Percentiles rank a stretch among this genome's conserved stretches.
phyloP scores from a whole-genome alignment of 2,797 vertebrate genomes.

The Heteromormyrus szaboi region DNA sequence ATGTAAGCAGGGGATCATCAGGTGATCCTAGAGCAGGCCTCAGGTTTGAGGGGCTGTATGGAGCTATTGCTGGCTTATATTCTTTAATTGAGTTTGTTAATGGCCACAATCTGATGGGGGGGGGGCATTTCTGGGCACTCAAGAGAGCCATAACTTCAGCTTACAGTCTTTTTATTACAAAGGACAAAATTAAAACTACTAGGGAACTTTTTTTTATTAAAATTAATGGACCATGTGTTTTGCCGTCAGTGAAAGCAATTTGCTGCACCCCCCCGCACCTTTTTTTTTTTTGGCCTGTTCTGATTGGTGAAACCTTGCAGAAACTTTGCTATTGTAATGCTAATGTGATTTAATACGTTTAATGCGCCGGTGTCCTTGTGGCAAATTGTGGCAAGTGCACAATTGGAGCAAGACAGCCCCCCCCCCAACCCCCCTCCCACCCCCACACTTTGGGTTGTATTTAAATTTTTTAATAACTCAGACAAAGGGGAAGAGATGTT shows the following conservation, averaged over 20 bases:
- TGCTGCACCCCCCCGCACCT: constrained; percentile 26
- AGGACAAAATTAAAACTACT: constrained; percentile 56
- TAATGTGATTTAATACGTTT: constrained; percentile 46
- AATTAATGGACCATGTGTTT: constrained; percentile 57
- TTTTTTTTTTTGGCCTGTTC: constrained; percentile 34
- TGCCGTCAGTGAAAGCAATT: constrained; percentile 46
- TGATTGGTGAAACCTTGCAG: constrained; percentile 40
- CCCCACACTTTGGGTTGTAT: constrained; percentile 22
- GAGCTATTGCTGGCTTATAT: neutral
- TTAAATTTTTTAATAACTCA: constrained; percentile 12
- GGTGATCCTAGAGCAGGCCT: neutral
- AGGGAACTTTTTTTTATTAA: constrained; percentile 57
- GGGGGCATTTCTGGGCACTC: neutral
- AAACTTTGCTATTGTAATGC: constrained; percentile 41
- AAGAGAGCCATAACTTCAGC: constrained; percentile 49
- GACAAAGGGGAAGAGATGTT: constrained; percentile 6
- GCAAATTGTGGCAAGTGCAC: constrained; percentile 46
- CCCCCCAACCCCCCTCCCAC: neutral
- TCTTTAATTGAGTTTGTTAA: neutral
- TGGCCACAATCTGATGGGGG: neutral
- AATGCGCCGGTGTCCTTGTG: constrained; percentile 47
- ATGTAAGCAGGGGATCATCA: neutral
- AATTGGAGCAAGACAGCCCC: constrained; percentile 19
- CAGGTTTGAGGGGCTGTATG: neutral
- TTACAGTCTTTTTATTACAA: constrained; percentile 57